These are phyloP conservation scores for Oreotragus oreotragus DNA, from an alignment of 2,113 vertebrate species.

Conservation along the genomic window DNA sequence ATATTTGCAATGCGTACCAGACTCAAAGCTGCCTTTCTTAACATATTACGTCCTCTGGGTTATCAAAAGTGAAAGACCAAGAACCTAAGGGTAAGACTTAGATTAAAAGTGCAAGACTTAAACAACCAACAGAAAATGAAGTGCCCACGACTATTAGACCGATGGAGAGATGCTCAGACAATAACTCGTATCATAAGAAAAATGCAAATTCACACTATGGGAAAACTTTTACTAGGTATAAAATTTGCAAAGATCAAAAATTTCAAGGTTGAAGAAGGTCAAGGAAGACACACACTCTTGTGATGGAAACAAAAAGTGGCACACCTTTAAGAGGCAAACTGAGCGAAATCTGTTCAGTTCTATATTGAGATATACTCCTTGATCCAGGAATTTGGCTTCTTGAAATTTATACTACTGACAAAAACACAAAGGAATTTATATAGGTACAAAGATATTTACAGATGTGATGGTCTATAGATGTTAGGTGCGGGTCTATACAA, in stretches of 20 bases:
- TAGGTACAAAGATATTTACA: not conserved
- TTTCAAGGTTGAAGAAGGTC: not conserved
- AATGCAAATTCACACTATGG: not conserved
- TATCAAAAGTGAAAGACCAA: not conserved
- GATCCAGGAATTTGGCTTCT: not conserved
- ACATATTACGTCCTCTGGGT: not conserved
- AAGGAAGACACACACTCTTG: not conserved
- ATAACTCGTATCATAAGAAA: not conserved
- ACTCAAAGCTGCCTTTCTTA: not conserved
- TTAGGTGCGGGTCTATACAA: not conserved
- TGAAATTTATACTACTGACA: not conserved
- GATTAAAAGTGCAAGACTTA: not conserved
- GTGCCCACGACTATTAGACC: not conserved
- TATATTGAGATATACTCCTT: not conserved
- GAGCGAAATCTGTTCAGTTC: not conserved
- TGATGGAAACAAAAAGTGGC: not conserved
- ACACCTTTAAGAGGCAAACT: not conserved
- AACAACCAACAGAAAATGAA: not conserved
- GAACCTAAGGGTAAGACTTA: not conserved
- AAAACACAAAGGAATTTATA: not conserved
- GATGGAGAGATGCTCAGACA: not conserved
- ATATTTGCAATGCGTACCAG: not conserved
- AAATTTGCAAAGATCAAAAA: not conserved
- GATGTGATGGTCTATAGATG: not conserved
- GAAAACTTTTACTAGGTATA: not conserved